phyloP scores from a whole-genome alignment of 2,888 invertebrate species.

The Myathropa florea region DNA sequence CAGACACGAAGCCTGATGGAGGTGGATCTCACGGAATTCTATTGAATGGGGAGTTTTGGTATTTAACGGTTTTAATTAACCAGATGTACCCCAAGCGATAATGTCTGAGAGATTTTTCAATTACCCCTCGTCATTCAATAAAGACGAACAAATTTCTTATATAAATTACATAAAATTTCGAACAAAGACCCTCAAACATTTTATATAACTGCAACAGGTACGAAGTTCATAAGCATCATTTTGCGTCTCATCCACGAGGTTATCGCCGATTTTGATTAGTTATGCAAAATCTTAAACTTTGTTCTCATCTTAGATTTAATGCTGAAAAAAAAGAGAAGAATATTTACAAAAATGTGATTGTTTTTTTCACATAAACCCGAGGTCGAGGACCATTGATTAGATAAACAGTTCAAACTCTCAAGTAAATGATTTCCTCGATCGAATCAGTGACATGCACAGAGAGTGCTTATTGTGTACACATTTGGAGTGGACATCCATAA shows the following conservation, averaged over 20 bases:
- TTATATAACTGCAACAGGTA: neutral
- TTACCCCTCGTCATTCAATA: too few relatives aligned
- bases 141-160: too few relatives aligned
- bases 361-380: neutral
- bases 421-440: slow-evolving; percentile 9
- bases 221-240: neutral
- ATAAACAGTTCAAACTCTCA: slow-evolving; percentile 34
- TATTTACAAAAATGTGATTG: slow-evolving; percentile 14
- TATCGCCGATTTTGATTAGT: slow-evolving; percentile 22
- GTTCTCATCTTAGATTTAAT: neutral
- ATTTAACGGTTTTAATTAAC: too few relatives aligned
- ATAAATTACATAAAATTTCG: too few relatives aligned
- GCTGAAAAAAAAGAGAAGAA: neutral
- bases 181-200: neutral
- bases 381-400: slow-evolving; percentile 46
- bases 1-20: neutral
- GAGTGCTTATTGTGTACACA: neutral
- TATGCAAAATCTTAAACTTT: slow-evolving; percentile 25
- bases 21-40: neutral
- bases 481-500: neutral
- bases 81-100: too few relatives aligned
- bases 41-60: neutral
- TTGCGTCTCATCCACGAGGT: neutral
- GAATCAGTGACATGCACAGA: neutral
- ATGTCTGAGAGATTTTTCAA: too few relatives aligned